These are phyloP conservation scores for Barbus barbus DNA, from an alignment of 2,113 vertebrate genomes.

Conservation along the genomic window DNA sequence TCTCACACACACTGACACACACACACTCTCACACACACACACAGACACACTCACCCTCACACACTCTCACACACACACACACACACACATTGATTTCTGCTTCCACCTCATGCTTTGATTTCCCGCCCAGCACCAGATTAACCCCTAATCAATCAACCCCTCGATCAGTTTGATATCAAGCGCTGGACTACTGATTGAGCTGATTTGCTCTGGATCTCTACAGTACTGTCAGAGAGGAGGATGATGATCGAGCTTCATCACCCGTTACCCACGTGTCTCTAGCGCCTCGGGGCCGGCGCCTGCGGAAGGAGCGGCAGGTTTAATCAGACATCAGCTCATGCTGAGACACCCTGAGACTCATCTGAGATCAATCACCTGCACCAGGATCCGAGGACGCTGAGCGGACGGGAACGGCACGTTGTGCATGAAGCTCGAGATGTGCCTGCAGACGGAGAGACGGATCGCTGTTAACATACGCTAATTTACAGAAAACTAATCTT, in stretches of 20 bases:
- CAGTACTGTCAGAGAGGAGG: not conserved
- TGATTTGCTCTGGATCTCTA: too few species aligned
- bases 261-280: slow-evolving; percentile 2
- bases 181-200: not conserved
- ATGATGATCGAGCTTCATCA: not conserved
- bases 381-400: slow-evolving; percentile 92
- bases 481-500: too few species aligned
- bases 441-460: slow-evolving; percentile 74
- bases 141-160: not conserved
- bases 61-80: too few species aligned
- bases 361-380: slow-evolving; percentile 79
- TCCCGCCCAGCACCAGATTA: slow-evolving; percentile 1
- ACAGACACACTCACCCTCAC: too few species aligned
- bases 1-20: not conserved
- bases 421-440: slow-evolving; percentile 98
- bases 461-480: too few species aligned
- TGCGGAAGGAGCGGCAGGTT: too few species aligned
- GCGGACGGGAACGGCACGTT: slow-evolving; percentile 96
- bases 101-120: slow-evolving; percentile 14
- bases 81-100: not conserved
- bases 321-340: too few species aligned
- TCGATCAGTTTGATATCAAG: not conserved
- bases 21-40: not conserved
- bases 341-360: not conserved
- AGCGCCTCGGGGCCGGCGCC: not conserved